Base-by-base conservation (phyloP, 2,113 vertebrate genomes). In the Ageneiosus marmoratus region DNA sequence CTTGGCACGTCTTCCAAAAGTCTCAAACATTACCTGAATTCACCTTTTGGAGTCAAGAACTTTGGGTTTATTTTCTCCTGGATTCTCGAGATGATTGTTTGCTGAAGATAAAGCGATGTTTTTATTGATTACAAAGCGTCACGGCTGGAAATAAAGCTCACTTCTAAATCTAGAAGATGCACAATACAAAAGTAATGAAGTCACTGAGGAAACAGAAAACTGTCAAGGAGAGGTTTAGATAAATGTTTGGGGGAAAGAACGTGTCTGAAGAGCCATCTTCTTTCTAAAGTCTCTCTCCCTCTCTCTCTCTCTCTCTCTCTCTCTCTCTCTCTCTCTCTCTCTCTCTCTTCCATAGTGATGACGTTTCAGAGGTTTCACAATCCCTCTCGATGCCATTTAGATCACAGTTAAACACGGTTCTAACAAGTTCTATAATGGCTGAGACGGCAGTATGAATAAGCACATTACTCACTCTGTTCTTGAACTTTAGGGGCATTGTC, bases 401-500 rank as follows among this genome's bases (percentile, higher is more conserved):
- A 70, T 24, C 46, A 27, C 46, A 51, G 29, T 51, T 32, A 51
- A 74, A 74, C n/a, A 27, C 46, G n/a, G n/a, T 73, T 72, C 46
- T 27, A n/a, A 8, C 11, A 72, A 48, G 24, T 53, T 53, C 48
- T 22, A 2, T 32, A 74, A 75, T 75, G 46, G 34, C 10, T 32
- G 16, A 75, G 73, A 11, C 9, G 12, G 48, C 73, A 34, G 9
- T 5, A 32, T 75, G 29, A 75, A 75, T 22, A 75, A 16, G 7
- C 50, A 34, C 73, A 75, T 75, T 75, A 75, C 48, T 32, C 73
- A 75, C 27, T 75, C 50, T 20, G 73, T 22, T 75, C 73, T 11
- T 75, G 73, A 75, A 75, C 73, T 75, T 75, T 75, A 22, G 18
- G 73, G 2, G 4, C 73, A 53, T 75, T 75, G 73, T 75, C 73